These are phyloP conservation scores for Orthonyx spaldingii DNA, from an alignment of 2,113 vertebrate species.

Conservation along the genomic window DNA sequence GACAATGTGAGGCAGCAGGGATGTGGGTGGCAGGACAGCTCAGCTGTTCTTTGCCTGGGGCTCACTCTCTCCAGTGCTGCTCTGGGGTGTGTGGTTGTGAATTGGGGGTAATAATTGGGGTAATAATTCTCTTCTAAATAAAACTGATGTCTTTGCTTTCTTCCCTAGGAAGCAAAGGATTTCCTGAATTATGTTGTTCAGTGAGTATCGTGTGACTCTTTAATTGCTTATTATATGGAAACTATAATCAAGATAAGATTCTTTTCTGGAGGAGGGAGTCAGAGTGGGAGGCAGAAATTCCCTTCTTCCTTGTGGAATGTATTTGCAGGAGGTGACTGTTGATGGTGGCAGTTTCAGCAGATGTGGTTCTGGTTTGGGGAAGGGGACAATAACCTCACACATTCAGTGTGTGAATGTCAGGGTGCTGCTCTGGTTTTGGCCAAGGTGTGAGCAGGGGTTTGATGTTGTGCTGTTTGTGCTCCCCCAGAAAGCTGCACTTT, in stretches of 20 bases:
- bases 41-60: not conserved
- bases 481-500: conserved; percentile 84
- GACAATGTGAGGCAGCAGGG: not conserved
- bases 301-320: not conserved
- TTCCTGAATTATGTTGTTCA: conserved; percentile 77
- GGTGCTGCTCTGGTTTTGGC: not conserved
- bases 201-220: conserved; percentile 67
- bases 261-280: not conserved
- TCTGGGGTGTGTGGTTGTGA: not conserved
- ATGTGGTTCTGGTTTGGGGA: not conserved
- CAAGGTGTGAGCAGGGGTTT: not conserved
- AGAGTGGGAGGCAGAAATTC: not conserved
- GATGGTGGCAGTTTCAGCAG: not conserved
- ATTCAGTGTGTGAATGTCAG: accelerated
- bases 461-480: conserved; percentile 11
- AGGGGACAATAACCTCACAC: not conserved
- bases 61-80: not conserved
- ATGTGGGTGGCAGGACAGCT: accelerated
- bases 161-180: conserved; percentile 76
- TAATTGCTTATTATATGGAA: not conserved
- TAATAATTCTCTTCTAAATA: not conserved
- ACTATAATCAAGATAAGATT: not conserved
- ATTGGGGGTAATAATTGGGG: not conserved
- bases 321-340: not conserved
- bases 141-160: not conserved